phyloP scores from a whole-genome alignment of 2,888 invertebrate species.

The Tortricodes alternella region DNA sequence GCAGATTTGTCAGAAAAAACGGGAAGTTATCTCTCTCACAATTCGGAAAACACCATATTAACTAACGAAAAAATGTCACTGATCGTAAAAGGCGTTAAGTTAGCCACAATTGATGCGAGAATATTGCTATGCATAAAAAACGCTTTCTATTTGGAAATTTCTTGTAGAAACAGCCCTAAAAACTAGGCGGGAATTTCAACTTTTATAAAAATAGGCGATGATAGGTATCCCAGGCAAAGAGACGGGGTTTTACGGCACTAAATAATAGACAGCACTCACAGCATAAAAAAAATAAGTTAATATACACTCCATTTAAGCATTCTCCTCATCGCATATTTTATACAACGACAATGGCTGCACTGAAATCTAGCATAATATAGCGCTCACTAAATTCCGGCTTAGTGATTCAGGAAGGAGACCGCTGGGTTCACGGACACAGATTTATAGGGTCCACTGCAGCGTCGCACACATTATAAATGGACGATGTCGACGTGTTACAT shows the following conservation, averaged over 20 bases:
- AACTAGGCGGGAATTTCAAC: too few relatives aligned
- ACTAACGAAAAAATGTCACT: too few relatives aligned
- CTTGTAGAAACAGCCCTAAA: too few relatives aligned
- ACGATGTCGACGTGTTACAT: slow-evolving; percentile 14
- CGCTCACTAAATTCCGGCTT: slow-evolving; percentile 26
- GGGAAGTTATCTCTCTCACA: too few relatives aligned
- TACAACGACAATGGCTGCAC: slow-evolving; percentile 14
- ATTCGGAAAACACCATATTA: background rate
- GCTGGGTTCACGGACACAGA: slow-evolving; percentile 28
- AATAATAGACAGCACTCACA: background rate
- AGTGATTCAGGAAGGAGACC: slow-evolving; percentile 26
- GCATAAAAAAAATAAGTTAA: background rate
- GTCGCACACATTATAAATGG: slow-evolving; percentile 23
- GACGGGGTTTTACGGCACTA: too few relatives aligned
- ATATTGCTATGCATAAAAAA: too few relatives aligned
- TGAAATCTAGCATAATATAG: slow-evolving; percentile 21
- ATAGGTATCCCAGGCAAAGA: too few relatives aligned
- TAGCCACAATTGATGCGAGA: too few relatives aligned
- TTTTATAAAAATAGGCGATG: too few relatives aligned
- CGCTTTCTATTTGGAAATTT: too few relatives aligned
- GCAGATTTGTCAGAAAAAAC: too few relatives aligned
- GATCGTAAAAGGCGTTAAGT: too few relatives aligned
- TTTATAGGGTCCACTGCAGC: slow-evolving; percentile 28
- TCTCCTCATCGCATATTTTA: background rate
- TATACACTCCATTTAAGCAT: background rate